Evolutionary conservation across 2,797 vertebrate genomes (phyloP), one percentile per base, ranked within the genome.

Genomic region (Amblyraja radiata): DNA sequence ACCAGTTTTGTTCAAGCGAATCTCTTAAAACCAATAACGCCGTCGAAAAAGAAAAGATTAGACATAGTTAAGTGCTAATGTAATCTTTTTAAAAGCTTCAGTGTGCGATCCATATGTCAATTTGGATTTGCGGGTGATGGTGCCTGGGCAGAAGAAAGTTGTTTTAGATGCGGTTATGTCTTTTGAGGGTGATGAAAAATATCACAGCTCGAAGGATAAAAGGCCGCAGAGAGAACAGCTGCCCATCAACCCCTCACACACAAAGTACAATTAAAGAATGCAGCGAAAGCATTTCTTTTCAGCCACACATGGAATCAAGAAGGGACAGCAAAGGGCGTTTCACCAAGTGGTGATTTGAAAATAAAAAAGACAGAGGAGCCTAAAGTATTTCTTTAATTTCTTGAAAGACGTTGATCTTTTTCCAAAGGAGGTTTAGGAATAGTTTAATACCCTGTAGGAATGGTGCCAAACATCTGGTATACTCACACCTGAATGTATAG

Each of bases 81-180:
- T 95, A 93, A 95, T 96, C 94, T 95, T 93, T 88, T 93, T 88
- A 93, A 92, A 94, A 93, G 94, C 95, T 93, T 90, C 81, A 93
- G 93, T 73, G 73, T 83, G 18, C 25, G 90, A 93, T 94, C 95
- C 94, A 93, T 94, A 95, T 94, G 94, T 93, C 94, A 94, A 93
- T 93, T 93, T 32, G 0, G 58, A 77, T 18, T 76, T 93, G 92
- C 16, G 94, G 94, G 94, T 94, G 94, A 94, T 84, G 92, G 95
- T 95, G 95, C 95, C 94, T 96, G 96, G 94, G 94, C 94, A 94
- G 94, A 93, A 76, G 94, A 36, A 11, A 94, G 91, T 91, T 83
- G 23, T 94, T 95, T 96, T 74, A 95, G 95, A 96, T 96, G 96
- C 96, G 96, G 95, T 94, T 95, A 36, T 71, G 39, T 94, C 93